Base-by-base conservation (phyloP, 2,113 vertebrate genomes). In the Chionodraco myersi region DNA sequence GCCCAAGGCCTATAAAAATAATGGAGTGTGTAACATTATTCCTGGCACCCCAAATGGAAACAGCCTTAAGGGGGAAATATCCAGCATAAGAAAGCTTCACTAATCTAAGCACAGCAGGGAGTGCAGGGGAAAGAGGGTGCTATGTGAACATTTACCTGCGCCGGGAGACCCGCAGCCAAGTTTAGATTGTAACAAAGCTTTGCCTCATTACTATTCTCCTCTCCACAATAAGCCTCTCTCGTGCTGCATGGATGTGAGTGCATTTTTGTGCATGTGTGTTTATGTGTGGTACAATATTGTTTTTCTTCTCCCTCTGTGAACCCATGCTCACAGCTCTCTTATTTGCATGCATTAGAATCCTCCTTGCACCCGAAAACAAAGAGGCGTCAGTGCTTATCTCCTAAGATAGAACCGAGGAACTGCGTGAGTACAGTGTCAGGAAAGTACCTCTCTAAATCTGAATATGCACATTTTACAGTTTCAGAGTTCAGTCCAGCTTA, bases 11-110 rank as follows among this genome's bases (percentile, higher is more conserved):
- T 91, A 83, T 91, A 91, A 92, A 91, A 91, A 91, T 89, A 94
- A 93, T 90, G 85, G 89, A 89, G 89, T 90, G 89, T 93, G 87
- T 90, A 91, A 91, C 88, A 89, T 91, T 92, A 92, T 90, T 88
- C 87, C 80, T 36, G 26, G 86, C 75, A 81, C 78, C 88, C 77
- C 79, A 80, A 90, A 93, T 90, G 88, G 89, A 90, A 91, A 83
- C 86, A 91, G 84, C 85, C 85, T 86, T 86, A 75, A 81, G 91
- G 90, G 81, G 77, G 83, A 85, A 89, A 81, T 90, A 92, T 91
- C 80, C 77, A 58, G 76, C 82, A 83, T 88, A 82, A 88, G 87
- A 87, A 85, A 78, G 82, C 80, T 85, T 69, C 76, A 75, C 82
- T 90, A 85, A 79, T 89, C 88, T 87, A 49, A 79, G 80, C 83